Evolutionary conservation across 1,140 invertebrate genomes (phyloP).

Genomic region (Neomicropteryx cornuta): DNA sequence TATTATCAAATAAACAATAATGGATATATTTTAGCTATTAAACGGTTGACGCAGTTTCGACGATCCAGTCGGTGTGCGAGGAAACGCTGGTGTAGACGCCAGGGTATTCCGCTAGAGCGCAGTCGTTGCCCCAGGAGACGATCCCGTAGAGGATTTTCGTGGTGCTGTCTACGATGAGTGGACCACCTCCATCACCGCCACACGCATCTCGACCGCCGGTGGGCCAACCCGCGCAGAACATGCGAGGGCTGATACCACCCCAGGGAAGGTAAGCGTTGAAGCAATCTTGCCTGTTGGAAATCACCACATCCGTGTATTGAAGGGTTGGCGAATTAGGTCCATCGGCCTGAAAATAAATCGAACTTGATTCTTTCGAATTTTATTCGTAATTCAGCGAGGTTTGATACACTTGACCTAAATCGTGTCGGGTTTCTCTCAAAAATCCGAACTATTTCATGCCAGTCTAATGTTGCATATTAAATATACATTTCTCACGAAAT

Average conservation of each 20-base stretch:
- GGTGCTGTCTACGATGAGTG: conserved; percentile 36
- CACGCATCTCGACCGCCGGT: conserved; percentile 43
- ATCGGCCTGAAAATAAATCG: no score
- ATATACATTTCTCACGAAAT: no score
- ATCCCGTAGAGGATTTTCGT: conserved; percentile 46
- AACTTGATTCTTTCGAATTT: no score
- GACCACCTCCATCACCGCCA: conserved; percentile 56
- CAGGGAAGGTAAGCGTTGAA: conserved; percentile 22
- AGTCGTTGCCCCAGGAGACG: conserved; percentile 62
- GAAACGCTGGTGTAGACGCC: conserved; percentile 72
- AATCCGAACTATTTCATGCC: no score
- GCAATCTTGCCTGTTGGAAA: conserved; percentile 17
- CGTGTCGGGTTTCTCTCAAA: no score
- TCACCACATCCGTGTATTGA: no score
- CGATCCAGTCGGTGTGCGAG: conserved; percentile 25
- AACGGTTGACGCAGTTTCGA: background rate
- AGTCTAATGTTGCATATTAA: no score
- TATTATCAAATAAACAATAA: no score
- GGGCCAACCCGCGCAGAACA: conserved; percentile 28
- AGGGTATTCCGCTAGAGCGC: conserved; percentile 54
- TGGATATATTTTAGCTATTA: no score
- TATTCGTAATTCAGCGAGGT: no score
- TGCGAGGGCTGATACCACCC: conserved; percentile 21
- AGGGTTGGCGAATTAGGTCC: no score
- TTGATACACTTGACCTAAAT: no score